A percentile compares a stretch with the other conserved stretches of the same genome.
These are phyloP conservation scores for Spodoptera litura DNA, from an alignment of 1,140 invertebrate genomes.

Conservation along the genomic window DNA sequence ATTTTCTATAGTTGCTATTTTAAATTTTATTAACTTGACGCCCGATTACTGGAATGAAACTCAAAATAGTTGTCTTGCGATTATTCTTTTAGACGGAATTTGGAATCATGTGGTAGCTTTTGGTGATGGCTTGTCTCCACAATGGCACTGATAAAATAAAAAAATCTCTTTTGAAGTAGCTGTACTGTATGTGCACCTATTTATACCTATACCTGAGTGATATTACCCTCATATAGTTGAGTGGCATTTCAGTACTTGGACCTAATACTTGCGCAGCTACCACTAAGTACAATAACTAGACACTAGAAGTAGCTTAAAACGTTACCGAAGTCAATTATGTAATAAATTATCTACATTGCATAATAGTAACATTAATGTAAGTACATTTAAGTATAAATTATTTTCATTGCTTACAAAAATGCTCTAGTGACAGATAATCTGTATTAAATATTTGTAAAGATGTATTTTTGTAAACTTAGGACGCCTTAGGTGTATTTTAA, in stretches of 20 bases:
- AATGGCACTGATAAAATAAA: too few relatives aligned
- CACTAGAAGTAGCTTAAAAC: conserved; percentile 60
- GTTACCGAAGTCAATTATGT: conserved; percentile 78
- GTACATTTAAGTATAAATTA: conserved; percentile 44
- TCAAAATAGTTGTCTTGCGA: too few relatives aligned
- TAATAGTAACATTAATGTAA: conserved; percentile 50
- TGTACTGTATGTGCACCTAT: too few relatives aligned
- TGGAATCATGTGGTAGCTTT: too few relatives aligned
- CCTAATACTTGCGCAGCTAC: conserved; percentile 62
- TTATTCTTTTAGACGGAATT: too few relatives aligned
- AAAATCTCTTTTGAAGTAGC: too few relatives aligned
- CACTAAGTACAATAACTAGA: conserved; percentile 80
- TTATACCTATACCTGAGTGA: too few relatives aligned
- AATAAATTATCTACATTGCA: conserved; percentile 50
- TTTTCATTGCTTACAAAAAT: conserved; percentile 43
- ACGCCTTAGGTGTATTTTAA: background rate
- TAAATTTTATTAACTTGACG: too few relatives aligned
- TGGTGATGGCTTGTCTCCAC: too few relatives aligned
- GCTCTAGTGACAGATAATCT: conserved; percentile 10
- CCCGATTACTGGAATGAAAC: too few relatives aligned
- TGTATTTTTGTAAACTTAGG: conserved; percentile 43
- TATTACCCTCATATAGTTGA: background rate
- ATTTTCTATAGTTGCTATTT: too few relatives aligned
- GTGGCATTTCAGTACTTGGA: background rate
- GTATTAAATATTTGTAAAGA: conserved; percentile 18